Percentiles rank a stretch among this genome's conserved stretches.
Conservation (phyloP, 2,888 invertebrate species). For the Rotaria socialis region DNA sequence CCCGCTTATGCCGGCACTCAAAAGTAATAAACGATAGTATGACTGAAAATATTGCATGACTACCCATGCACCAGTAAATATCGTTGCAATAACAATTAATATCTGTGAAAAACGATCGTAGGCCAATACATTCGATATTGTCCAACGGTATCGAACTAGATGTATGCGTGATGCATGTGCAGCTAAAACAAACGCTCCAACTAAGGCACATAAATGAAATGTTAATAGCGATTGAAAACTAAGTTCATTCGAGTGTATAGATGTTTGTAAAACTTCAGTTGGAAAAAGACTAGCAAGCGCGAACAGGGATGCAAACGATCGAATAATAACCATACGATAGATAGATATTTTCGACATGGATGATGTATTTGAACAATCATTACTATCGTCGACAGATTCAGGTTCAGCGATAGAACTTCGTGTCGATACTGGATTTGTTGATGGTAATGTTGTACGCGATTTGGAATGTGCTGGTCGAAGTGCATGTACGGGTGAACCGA, state of each 20-base stretch:
- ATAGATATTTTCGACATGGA: neutral
- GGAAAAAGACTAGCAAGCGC: slow-evolving; percentile 7
- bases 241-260: neutral
- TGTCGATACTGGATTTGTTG: neutral
- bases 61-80: slow-evolving; percentile 10
- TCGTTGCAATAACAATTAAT: neutral
- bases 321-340: neutral
- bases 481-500: slow-evolving; percentile 24
- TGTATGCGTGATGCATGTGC: neutral
- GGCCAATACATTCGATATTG: neutral
- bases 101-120: slow-evolving; percentile 30
- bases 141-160: neutral
- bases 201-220: slow-evolving; percentile 9
- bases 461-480: neutral
- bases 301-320: slow-evolving; percentile 5
- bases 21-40: neutral
- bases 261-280: slow-evolving; percentile 34
- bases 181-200: neutral
- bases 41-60: neutral
- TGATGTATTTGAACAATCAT: neutral
- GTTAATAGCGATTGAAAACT: neutral
- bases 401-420: neutral
- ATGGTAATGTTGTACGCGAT: neutral
- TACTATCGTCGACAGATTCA: neutral
- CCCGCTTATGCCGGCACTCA: neutral